phyloP scores from a whole-genome alignment of 2,113 vertebrate genomes.

The Tragelaphus scriptus region DNA sequence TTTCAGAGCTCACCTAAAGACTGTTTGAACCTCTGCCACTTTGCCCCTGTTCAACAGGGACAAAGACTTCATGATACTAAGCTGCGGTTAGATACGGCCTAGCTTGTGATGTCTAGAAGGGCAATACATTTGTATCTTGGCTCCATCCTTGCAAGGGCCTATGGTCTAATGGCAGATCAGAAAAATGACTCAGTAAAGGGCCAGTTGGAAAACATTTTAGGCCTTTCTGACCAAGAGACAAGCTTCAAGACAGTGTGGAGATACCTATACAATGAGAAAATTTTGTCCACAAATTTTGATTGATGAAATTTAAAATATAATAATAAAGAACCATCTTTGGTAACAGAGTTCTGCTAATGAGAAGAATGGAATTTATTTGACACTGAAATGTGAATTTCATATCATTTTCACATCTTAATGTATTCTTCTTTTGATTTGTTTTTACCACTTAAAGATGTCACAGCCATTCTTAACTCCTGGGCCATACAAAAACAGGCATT shows the following conservation, averaged over 20 bases:
- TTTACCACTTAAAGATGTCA: neutral
- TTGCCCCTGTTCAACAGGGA: neutral
- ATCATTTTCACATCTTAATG: neutral
- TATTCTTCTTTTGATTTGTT: neutral
- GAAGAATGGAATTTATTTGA: neutral
- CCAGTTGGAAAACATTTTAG: neutral
- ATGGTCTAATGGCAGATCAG: neutral
- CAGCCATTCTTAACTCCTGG: neutral
- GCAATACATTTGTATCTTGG: neutral
- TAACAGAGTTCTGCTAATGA: neutral
- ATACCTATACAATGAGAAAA: neutral
- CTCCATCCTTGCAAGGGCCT: neutral
- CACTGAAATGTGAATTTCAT: neutral
- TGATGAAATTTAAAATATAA: neutral
- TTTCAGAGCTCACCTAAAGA: neutral
- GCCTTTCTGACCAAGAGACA: neutral
- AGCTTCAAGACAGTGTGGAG: neutral
- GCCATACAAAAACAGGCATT: neutral
- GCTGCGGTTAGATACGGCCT: neutral
- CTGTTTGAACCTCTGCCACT: neutral
- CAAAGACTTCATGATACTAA: neutral
- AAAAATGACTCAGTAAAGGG: neutral
- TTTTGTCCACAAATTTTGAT: neutral
- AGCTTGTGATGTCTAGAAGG: neutral
- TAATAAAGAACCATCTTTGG: neutral